A percentile compares a stretch with the other conserved stretches of the same genome.
phyloP scores from a whole-genome alignment of 2,113 vertebrate genomes.

The Dolichotis patagonum region DNA sequence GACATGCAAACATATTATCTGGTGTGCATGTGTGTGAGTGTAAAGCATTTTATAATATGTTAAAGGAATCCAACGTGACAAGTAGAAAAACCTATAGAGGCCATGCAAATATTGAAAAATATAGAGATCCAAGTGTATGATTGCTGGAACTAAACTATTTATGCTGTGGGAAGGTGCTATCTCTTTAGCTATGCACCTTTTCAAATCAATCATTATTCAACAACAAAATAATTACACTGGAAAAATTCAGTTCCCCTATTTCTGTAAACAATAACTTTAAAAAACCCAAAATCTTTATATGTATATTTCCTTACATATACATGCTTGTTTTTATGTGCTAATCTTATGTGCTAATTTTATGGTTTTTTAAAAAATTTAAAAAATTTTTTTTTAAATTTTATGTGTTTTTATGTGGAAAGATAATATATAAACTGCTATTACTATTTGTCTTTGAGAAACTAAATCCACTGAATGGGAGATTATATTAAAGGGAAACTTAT shows the following conservation, averaged over 20 bases:
- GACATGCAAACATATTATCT: neutral
- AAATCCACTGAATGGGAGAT: neutral
- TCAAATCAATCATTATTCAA: conserved; percentile 32
- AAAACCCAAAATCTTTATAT: neutral
- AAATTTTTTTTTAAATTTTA: too few relatives aligned
- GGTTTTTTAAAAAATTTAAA: too few relatives aligned
- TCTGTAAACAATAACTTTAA: neutral
- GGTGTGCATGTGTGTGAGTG: neutral
- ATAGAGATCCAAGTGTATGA: neutral
- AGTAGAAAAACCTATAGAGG: neutral
- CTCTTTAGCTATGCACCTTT: neutral
- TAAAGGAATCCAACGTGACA: neutral
- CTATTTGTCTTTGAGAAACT: conserved; percentile 42
- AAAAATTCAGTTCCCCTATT: neutral
- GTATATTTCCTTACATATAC: neutral
- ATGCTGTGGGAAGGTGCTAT: neutral
- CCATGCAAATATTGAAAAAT: neutral
- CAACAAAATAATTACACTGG: neutral
- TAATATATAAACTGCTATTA: neutral
- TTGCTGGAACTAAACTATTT: neutral
- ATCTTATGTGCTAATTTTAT: too few relatives aligned
- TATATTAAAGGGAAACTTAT: neutral
- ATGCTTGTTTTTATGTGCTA: neutral
- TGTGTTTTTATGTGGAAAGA: neutral
- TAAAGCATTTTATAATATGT: conserved; percentile 1